Evolutionary conservation across 1,140 invertebrate genomes (phyloP), one percentile per base, ranked within the genome.

Genomic region (Kradibia gibbosae): DNA sequence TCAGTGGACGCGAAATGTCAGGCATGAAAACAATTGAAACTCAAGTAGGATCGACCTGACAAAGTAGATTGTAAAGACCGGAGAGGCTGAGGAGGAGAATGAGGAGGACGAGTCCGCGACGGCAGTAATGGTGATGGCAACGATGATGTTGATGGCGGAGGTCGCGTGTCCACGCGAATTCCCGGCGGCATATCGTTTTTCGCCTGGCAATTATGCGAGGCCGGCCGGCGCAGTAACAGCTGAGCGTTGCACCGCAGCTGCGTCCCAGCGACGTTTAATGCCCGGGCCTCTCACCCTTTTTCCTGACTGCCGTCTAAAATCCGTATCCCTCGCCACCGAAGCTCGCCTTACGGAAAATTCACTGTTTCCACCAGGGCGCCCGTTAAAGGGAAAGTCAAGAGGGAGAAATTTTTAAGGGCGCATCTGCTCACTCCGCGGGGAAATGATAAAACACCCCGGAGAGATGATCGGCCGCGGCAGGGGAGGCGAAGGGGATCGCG

Each of bases 191-290:
- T 78, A 78, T 78, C 60, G 77, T 55, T 78, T 78, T 78, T 71
- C 77, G 65, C 39, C 70, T 65, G 20, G 36, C 78, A 73, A 80
- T 80, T 80, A 80, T 80, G 50, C 70, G 28, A 48, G 22, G n/a
- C 70, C 5, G 53, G 78, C 15, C 70, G 36, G 7, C 20, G 8
- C 73, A 83, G 86, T 87, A 86, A 88, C 89, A 89, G 87, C 88
- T 89, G 88, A 89, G 86, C 82, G 80, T n/a, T n/a, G 74, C 80
- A 79, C 83, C 15, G 85, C 85, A 83, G 85, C 85, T 78, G 88
- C 88, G 85, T 86, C 88, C 86, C 88, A 86, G 85, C 88, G 60
- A 15, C 60, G 17, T 62, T 65, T 36, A 17, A 36, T 36, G 31
- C 31, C 17, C 7, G 20, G 1, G 34, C n/a, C 34, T 15, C 13